Evolutionary conservation across 2,888 invertebrate genomes (phyloP).

Genomic region (Drosophila bunnanda): DNA sequence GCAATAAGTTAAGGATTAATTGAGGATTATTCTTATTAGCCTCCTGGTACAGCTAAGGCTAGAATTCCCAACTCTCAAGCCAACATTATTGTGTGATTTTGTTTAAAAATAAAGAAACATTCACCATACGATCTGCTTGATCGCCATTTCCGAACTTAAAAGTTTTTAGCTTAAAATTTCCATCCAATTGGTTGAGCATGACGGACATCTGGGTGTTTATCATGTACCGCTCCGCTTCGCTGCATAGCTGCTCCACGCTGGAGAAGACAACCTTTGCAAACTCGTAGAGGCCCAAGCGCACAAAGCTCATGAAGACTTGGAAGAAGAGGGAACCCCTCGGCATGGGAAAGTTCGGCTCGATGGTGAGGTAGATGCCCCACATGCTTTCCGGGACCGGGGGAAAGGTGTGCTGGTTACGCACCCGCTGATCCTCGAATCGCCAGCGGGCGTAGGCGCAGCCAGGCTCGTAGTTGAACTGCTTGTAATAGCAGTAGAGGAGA

Average conservation of each 20-base stretch:
- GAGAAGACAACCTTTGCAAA: conserved; percentile 71
- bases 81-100: background rate
- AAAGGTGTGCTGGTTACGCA: background rate
- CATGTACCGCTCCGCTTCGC: conserved; percentile 65
- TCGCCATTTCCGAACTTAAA: conserved; percentile 8
- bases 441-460: conserved; percentile 74
- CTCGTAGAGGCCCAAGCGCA: conserved; percentile 69
- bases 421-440: conserved; percentile 60
- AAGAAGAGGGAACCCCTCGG: conserved; percentile 41
- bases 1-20: background rate
- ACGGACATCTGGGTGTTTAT: conserved; percentile 61
- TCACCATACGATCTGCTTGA: conserved; percentile 36
- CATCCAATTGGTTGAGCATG: conserved; percentile 46
- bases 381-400: conserved; percentile 54
- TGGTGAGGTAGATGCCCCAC: conserved; percentile 62
- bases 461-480: conserved; percentile 62
- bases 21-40: background rate
- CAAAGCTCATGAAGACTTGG: conserved; percentile 54
- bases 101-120: background rate
- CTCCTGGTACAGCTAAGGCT: background rate
- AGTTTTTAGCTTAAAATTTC: conserved; percentile 25
- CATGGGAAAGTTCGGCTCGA: conserved; percentile 27
- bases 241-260: conserved; percentile 50
- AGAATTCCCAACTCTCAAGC: background rate
- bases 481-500: conserved; percentile 74